Percentiles rank a stretch among this genome's conserved stretches.
phyloP scores from a whole-genome alignment of 2,797 vertebrate genomes.

The Lacerta bilineata region DNA sequence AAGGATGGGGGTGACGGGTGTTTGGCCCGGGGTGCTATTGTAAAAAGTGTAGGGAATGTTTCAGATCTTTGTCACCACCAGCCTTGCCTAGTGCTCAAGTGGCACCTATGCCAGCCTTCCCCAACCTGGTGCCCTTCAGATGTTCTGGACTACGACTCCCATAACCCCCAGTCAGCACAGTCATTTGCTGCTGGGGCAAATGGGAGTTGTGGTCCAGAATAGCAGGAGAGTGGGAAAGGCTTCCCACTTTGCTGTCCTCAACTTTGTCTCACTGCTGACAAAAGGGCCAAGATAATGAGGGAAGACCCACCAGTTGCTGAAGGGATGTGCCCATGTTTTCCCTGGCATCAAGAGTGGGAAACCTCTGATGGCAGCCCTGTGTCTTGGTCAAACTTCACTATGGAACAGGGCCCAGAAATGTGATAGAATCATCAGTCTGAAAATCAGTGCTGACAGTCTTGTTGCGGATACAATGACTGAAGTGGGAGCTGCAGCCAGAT shows the following conservation, averaged over 20 bases:
- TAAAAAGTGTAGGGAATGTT: not conserved
- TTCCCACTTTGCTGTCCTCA: not conserved
- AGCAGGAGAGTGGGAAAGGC: too few species aligned
- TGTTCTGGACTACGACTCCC: too few species aligned
- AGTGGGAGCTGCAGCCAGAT: not conserved
- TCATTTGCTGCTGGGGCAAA: not conserved
- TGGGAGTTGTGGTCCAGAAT: too few species aligned
- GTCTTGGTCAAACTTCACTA: slow-evolving; percentile 58
- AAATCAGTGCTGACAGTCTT: slow-evolving; percentile 65
- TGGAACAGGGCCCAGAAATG: slow-evolving; percentile 58
- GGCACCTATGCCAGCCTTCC: not conserved
- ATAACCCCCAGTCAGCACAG: too few species aligned
- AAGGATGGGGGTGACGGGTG: not conserved
- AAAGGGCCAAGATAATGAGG: not conserved
- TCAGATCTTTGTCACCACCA: not conserved
- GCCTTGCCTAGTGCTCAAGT: not conserved
- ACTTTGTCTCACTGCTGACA: not conserved
- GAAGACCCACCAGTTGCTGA: not conserved
- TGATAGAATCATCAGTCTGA: slow-evolving; percentile 72
- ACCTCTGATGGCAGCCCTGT: slow-evolving; percentile 62
- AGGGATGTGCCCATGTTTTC: not conserved
- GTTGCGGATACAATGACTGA: slow-evolving; percentile 44
- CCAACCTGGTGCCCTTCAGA: not conserved
- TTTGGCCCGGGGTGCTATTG: not conserved
- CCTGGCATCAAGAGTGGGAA: not conserved